A percentile compares a stretch with the other conserved stretches of the same genome.
Conservation (phyloP, 2,797 vertebrate genomes). For the Sparidentex hasta region DNA sequence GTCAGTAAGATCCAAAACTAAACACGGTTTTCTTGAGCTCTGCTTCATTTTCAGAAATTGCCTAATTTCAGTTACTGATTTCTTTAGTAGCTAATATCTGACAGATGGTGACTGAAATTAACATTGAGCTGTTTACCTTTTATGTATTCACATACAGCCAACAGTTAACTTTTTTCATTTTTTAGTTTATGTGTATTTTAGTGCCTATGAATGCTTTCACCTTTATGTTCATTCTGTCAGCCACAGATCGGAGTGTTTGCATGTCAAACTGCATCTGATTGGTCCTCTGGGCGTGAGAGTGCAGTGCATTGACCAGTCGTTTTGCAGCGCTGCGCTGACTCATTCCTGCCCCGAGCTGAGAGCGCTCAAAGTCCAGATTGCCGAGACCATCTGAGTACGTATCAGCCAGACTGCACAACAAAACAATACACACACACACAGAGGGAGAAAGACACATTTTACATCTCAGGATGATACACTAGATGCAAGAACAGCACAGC, state of each 20-base stretch:
- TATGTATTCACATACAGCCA: neutral
- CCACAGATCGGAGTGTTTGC: conserved; percentile 89
- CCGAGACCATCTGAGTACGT: conserved; percentile 97
- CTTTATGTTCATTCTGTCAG: conserved; percentile 89
- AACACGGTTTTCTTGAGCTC: neutral
- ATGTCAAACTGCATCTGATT: conserved; percentile 92
- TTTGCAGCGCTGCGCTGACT: conserved; percentile 94
- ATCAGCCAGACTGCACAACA: conserved; percentile 89
- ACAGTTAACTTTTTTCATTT: neutral
- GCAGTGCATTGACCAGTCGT: conserved; percentile 91
- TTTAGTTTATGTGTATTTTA: neutral
- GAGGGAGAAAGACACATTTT: neutral
- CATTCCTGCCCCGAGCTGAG: conserved; percentile 97
- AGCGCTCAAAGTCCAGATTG: conserved; percentile 95
- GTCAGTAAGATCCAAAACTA: neutral
- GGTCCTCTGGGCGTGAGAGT: conserved; percentile 90
- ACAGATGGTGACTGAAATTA: neutral
- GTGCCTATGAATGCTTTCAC: conserved; percentile 74
- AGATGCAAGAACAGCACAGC: neutral
- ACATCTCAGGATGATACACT: neutral
- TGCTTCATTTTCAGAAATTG: neutral
- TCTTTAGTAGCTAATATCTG: neutral
- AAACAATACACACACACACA: conserved; percentile 2
- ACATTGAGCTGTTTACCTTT: neutral
- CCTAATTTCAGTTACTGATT: neutral